A percentile compares a stretch with the other conserved stretches of the same genome.
These are phyloP conservation scores for Poecile atricapillus DNA, from an alignment of 2,113 vertebrate species.

Conservation along the genomic window DNA sequence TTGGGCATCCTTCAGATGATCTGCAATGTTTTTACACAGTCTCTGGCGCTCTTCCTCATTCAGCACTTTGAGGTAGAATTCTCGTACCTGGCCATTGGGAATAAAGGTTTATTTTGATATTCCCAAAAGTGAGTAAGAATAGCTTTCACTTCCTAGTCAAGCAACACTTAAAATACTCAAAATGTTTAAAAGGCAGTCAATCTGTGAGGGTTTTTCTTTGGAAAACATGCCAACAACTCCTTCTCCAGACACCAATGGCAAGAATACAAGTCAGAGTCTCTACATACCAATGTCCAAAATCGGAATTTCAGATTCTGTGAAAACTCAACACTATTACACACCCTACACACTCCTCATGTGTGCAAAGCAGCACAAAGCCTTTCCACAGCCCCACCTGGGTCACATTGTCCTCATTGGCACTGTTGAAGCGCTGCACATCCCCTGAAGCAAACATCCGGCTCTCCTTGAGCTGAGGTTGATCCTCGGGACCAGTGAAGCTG, in stretches of 20 bases:
- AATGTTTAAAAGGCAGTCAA: background rate
- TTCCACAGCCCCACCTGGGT: conserved; percentile 80
- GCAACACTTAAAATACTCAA: background rate
- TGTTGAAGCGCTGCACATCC: conserved; percentile 86
- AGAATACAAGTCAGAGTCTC: background rate
- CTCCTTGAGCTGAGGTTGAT: conserved; percentile 69
- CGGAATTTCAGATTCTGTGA: background rate
- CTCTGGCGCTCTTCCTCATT: conserved; percentile 82
- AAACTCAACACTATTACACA: background rate
- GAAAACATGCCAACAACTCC: background rate
- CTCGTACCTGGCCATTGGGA: conserved; percentile 73
- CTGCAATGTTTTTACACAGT: conserved; percentile 88
- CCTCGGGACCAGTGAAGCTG: conserved; percentile 87
- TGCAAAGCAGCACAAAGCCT: background rate
- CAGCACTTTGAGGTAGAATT: conserved; percentile 85
- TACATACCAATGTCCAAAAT: background rate
- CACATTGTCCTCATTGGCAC: conserved; percentile 83
- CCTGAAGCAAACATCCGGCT: conserved; percentile 48
- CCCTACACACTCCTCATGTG: background rate
- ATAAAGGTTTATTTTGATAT: background rate
- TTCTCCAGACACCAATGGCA: background rate
- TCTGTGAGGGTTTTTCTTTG: background rate
- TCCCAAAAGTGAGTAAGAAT: background rate
- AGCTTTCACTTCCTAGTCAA: background rate
- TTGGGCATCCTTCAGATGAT: conserved; percentile 83